These are phyloP conservation scores for Upupa epops DNA, from an alignment of 2,113 vertebrate species.

Conservation along the genomic window DNA sequence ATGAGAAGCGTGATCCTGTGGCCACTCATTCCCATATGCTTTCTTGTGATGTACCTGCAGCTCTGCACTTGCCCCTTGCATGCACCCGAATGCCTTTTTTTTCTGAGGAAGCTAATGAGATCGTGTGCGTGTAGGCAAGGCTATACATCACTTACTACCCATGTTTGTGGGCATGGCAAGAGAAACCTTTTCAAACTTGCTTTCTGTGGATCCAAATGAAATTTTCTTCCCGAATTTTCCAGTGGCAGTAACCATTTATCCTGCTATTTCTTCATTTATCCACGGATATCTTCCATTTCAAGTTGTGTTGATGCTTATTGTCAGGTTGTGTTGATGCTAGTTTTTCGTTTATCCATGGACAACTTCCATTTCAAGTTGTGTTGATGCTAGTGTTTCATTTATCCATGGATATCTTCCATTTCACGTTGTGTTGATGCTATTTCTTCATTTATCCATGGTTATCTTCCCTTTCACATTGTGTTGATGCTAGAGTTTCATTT, in stretches of 20 bases:
- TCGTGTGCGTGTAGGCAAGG: neutral
- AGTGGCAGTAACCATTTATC: neutral
- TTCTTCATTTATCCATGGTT: too few species aligned
- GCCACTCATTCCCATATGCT: neutral
- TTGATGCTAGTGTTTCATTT: too few species aligned
- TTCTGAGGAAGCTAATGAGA: neutral
- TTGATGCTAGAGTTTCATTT: too few species aligned
- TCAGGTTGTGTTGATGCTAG: too few species aligned
- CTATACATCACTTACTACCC: neutral
- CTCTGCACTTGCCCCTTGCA: neutral
- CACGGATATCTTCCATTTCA: neutral
- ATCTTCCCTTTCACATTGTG: too few species aligned
- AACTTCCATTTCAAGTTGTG: constrained; percentile 18
- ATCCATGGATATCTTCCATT: too few species aligned
- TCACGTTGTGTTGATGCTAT: constrained; percentile 18
- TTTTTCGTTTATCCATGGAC: too few species aligned
- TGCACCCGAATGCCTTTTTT: neutral
- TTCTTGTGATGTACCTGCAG: neutral
- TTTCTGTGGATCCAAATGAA: neutral
- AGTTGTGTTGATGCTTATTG: too few species aligned
- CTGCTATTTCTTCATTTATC: constrained; percentile 5
- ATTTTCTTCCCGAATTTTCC: constrained; percentile 1
- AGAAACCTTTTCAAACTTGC: neutral
- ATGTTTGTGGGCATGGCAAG: neutral
- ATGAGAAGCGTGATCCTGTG: neutral